Percentiles rank a stretch among this genome's conserved stretches.
Conservation (phyloP, 2,797 vertebrate species). For the Danio kyathit region DNA sequence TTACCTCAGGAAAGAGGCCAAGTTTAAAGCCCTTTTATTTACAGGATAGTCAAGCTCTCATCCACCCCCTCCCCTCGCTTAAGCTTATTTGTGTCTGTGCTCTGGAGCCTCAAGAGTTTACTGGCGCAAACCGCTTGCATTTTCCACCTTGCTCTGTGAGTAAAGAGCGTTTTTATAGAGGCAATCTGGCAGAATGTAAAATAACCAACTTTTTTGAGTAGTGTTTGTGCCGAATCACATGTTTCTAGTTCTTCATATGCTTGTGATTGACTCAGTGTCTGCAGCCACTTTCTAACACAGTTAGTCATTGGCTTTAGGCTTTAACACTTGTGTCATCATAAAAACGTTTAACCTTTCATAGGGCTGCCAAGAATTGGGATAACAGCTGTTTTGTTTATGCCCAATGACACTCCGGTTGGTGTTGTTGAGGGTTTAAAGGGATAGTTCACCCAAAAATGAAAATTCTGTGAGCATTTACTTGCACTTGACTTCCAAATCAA, state of each 20-base stretch:
- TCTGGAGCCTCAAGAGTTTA: not conserved
- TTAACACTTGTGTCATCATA: constrained; percentile 3
- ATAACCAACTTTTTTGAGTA: not conserved
- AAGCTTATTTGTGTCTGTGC: constrained; percentile 20
- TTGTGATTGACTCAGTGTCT: not conserved
- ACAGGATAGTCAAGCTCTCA: constrained; percentile 32
- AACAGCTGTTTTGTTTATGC: constrained; percentile 50
- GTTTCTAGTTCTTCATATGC: not conserved
- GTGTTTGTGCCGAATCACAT: not conserved
- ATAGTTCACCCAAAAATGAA: not conserved
- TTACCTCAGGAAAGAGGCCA: constrained; percentile 33
- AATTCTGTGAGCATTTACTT: too few species aligned
- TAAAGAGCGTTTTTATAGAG: not conserved
- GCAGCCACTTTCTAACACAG: not conserved
- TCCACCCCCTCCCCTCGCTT: constrained; percentile 1
- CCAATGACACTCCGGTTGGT: not conserved
- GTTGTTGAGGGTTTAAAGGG: constrained; percentile 39
- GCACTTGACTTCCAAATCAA: too few species aligned
- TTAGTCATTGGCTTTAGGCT: constrained; percentile 5
- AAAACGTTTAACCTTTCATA: constrained; percentile 55
- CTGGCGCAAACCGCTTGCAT: not conserved
- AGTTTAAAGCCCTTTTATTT: constrained; percentile 41
- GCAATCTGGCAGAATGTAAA: not conserved
- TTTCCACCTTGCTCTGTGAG: constrained; percentile 5
- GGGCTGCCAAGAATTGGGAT: constrained; percentile 35